Conservation (phyloP, 2,888 invertebrate species). For the Pristionchus maxplancki region DNA sequence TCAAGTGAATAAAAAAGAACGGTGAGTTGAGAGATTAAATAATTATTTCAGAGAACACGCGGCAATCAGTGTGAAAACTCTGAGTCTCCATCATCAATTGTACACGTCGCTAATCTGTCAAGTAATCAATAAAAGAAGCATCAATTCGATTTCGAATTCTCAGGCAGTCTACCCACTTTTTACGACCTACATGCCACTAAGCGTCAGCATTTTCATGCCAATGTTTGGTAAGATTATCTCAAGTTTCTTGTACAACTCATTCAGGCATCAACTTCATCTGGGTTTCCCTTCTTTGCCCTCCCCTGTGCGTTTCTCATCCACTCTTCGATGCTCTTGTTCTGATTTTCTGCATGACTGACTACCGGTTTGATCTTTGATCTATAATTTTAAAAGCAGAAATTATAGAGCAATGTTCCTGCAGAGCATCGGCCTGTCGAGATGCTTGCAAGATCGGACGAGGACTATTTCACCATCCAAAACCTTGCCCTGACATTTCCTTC, state of each 20-base stretch:
- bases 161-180: background rate
- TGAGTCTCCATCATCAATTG: background rate
- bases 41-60: background rate
- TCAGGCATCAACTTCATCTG: background rate
- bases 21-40: background rate
- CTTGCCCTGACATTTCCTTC: background rate
- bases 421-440: background rate
- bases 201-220: background rate
- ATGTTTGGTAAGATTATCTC: background rate
- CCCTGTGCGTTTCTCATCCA: background rate
- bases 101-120: background rate
- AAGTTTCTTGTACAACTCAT: background rate
- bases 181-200: background rate
- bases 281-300: background rate
- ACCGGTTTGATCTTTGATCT: background rate
- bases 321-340: background rate
- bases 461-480: background rate
- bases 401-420: background rate
- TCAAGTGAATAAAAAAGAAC: background rate
- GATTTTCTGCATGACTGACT: constrained; percentile 12
- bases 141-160: background rate
- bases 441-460: background rate
- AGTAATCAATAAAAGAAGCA: background rate
- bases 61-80: background rate
- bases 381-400: background rate